Conservation (phyloP, 2,888 invertebrate genomes). For the Podabrus alpinus region DNA sequence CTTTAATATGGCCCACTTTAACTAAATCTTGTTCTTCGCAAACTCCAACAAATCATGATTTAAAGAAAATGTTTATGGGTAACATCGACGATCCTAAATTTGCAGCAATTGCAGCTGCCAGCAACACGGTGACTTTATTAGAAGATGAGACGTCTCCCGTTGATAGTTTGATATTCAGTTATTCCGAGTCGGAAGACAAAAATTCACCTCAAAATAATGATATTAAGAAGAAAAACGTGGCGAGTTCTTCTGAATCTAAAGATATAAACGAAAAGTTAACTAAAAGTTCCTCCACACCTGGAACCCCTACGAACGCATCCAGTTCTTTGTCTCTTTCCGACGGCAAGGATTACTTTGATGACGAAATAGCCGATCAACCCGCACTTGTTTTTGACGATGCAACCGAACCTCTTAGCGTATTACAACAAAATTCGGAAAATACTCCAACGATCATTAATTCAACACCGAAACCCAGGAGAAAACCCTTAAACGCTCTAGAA, state of each 20-base stretch:
- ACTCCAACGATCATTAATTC: slow-evolving; percentile 47
- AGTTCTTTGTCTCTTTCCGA: slow-evolving; percentile 82
- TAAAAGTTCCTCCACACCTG: slow-evolving; percentile 64
- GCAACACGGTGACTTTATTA: slow-evolving; percentile 69
- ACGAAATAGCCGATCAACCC: slow-evolving; percentile 90
- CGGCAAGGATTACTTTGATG: slow-evolving; percentile 82
- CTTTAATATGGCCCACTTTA: slow-evolving; percentile 36
- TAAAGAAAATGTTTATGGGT: slow-evolving; percentile 61
- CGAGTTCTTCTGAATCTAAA: slow-evolving; percentile 58
- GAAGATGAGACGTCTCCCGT: slow-evolving; percentile 86
- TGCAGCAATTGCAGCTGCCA: slow-evolving; percentile 71
- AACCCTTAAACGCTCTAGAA: slow-evolving; percentile 53
- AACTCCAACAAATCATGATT: slow-evolving; percentile 36
- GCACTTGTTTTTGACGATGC: slow-evolving; percentile 75
- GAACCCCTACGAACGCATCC: slow-evolving; percentile 77
- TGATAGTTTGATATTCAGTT: slow-evolving; percentile 74
- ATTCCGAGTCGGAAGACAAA: slow-evolving; percentile 63
- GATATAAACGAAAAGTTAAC: slow-evolving; percentile 53
- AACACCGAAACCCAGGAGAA: slow-evolving; percentile 49
- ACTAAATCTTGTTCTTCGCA: slow-evolving; percentile 26
- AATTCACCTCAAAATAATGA: slow-evolving; percentile 55
- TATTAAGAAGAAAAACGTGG: slow-evolving; percentile 26
- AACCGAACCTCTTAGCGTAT: slow-evolving; percentile 35
- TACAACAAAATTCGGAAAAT: slow-evolving; percentile 47
- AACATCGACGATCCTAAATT: slow-evolving; percentile 77